Evolutionary conservation across 2,797 vertebrate genomes (phyloP), one percentile per base, ranked within the genome.

Genomic region (Tapera naevia): DNA sequence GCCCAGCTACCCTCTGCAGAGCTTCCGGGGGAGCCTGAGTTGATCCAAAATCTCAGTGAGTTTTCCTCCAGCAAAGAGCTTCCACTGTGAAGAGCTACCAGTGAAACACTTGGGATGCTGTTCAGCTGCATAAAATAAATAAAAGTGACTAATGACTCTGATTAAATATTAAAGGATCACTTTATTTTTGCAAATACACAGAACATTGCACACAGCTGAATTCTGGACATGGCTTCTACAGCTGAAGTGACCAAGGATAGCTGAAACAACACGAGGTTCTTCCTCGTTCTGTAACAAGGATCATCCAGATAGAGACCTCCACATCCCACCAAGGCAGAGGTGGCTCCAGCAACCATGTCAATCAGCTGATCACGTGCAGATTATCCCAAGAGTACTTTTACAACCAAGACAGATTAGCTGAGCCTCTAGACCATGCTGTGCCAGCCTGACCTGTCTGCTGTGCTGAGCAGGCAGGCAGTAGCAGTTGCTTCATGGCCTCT

Each of bases 71-170:
- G 75, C 61, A 78, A 76, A 66, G 89, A 82, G 23, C 33, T 94
- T 76, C 86, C 39, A 39, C 78, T 30, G 15, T 58, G 54, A 93
- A 79, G 51, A 86, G 62, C 48, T 39, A 51, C 19, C 80, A 90
- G 43, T 46, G 74, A 91, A 90, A 86, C 66, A 81, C 80, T 94
- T 84, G 89, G 53, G 70, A 94, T 90, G 91, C 73, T 56, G 80
- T 70, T 94, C 74, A 81, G 89, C 79, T 84, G 86, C 91, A 74
- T 94, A 95, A 96, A 96, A 95, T 91, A 95, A 95, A 94, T 91
- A 96, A 75, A 94, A 94, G 60, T 90, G 88, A 72, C 79, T 94
- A 94, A 96, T 53, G 86, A 72, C 43, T 82, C 66, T 53, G 78
- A 95, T 96, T 93, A 94, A 96, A 86, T 96, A 96, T 95, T 95